phyloP scores from a whole-genome alignment of 2,113 vertebrate species.

The Nettapus auritus region DNA sequence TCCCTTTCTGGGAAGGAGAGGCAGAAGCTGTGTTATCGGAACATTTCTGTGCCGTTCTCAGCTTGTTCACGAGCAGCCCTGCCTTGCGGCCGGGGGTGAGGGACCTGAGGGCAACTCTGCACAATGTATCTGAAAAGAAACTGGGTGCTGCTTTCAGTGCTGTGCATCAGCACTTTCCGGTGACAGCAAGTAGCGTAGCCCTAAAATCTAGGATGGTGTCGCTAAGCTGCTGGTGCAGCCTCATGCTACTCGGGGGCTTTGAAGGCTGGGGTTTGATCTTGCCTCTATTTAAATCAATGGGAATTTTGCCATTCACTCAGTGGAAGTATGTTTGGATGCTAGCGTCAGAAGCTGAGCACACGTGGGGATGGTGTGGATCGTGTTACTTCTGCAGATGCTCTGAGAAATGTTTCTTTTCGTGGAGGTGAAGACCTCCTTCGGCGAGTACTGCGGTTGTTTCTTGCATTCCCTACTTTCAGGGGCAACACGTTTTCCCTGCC shows the following conservation, averaged over 20 bases:
- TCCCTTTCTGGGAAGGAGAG: neutral
- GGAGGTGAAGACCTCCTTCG: neutral
- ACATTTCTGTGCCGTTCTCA: neutral
- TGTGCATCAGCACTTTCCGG: neutral
- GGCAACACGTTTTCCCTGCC: rapidly evolving
- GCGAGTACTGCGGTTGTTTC: rapidly evolving
- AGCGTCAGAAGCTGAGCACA: neutral
- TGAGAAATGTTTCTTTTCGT: neutral
- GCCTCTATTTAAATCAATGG: neutral
- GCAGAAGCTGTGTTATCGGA: neutral
- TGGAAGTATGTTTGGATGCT: neutral
- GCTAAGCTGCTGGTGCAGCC: neutral
- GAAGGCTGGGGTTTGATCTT: neutral
- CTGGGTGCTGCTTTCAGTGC: neutral
- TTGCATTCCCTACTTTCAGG: neutral
- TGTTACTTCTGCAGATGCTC: neutral
- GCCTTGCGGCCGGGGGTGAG: neutral
- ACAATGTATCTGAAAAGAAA: neutral
- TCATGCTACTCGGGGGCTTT: neutral
- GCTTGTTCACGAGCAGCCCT: neutral
- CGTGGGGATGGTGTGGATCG: neutral
- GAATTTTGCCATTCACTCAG: neutral
- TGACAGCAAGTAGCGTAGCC: neutral
- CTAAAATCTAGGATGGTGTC: neutral
- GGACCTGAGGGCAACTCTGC: neutral